phyloP scores from a whole-genome alignment of 2,113 vertebrate species.

The Cavia aperea region DNA sequence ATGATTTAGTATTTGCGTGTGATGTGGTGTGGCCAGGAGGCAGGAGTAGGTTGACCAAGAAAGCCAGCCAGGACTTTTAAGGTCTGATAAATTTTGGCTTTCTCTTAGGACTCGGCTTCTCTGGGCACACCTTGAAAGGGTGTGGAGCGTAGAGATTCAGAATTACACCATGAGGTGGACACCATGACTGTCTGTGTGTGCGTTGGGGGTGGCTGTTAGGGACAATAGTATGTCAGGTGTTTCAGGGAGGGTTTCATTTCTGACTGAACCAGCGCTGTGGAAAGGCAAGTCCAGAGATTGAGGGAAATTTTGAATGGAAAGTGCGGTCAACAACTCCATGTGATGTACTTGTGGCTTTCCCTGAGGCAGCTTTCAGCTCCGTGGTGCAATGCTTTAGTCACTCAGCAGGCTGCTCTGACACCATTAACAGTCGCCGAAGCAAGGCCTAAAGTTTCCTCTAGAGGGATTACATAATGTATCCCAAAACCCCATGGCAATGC shows the following conservation, averaged over 20 bases:
- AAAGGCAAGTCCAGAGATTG: not conserved
- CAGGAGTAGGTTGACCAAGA: not conserved
- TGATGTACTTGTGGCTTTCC: slow-evolving; percentile 52
- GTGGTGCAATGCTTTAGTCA: slow-evolving; percentile 7
- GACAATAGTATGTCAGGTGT: slow-evolving; percentile 10
- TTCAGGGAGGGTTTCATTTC: slow-evolving; percentile 44
- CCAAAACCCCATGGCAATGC: slow-evolving; percentile 25
- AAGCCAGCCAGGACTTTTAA: not conserved
- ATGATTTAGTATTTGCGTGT: not conserved
- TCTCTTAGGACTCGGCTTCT: not conserved
- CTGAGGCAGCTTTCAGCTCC: slow-evolving; percentile 29
- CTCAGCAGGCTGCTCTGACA: slow-evolving; percentile 22
- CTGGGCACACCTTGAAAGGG: slow-evolving; percentile 18
- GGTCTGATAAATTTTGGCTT: not conserved
- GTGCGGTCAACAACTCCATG: slow-evolving; percentile 15
- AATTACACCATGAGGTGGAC: not conserved
- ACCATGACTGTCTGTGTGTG: not conserved
- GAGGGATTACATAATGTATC: slow-evolving; percentile 38
- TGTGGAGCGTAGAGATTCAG: not conserved
- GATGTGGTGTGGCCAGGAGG: not conserved
- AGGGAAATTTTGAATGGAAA: slow-evolving; percentile 52
- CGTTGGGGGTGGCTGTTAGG: not conserved
- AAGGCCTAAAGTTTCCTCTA: slow-evolving; percentile 29
- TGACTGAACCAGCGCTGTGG: not conserved
- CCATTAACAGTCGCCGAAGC: slow-evolving; percentile 58